Percentiles rank a stretch among this genome's conserved stretches.
Conservation (phyloP, 2,797 vertebrate species). For the Aplochiton taeniatus region DNA sequence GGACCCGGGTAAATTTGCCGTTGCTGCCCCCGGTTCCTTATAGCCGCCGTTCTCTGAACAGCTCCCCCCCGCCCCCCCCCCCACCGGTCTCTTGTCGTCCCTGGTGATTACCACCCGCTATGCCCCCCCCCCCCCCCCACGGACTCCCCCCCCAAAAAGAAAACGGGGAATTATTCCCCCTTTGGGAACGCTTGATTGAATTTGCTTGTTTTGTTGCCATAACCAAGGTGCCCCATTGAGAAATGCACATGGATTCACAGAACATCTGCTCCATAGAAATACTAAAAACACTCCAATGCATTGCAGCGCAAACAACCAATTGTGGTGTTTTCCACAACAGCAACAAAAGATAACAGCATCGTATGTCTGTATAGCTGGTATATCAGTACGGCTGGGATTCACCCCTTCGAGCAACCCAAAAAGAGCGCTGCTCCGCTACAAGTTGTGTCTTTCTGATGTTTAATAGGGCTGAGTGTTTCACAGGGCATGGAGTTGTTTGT, state of each 20-base stretch:
- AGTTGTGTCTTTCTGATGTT: conserved; percentile 36
- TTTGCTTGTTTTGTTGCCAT: conserved; percentile 39
- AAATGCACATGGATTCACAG: conserved; percentile 48
- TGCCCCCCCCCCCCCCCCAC: too few species aligned
- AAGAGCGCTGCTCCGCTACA: background rate
- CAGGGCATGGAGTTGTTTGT: conserved; percentile 42
- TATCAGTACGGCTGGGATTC: background rate
- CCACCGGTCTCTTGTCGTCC: conserved; percentile 59
- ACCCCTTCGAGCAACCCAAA: background rate
- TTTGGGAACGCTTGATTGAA: conserved; percentile 54
- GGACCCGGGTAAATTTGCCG: too few species aligned
- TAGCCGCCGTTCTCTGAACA: conserved; percentile 36
- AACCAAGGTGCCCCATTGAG: conserved; percentile 46
- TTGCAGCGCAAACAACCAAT: too few species aligned
- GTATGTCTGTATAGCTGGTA: background rate
- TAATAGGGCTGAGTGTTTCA: conserved; percentile 37
- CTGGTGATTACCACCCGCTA: conserved; percentile 58
- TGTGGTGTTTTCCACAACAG: too few species aligned
- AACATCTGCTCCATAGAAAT: conserved; percentile 64
- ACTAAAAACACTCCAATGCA: conserved; percentile 6
- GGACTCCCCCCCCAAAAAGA: conserved; percentile 45
- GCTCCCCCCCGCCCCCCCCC: conserved; percentile 54
- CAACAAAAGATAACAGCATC: too few species aligned
- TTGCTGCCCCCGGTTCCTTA: conserved; percentile 51
- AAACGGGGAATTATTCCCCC: conserved; percentile 34